Evolutionary conservation across 1,140 invertebrate species (phyloP).

Genomic region (Nephila pilipes): DNA sequence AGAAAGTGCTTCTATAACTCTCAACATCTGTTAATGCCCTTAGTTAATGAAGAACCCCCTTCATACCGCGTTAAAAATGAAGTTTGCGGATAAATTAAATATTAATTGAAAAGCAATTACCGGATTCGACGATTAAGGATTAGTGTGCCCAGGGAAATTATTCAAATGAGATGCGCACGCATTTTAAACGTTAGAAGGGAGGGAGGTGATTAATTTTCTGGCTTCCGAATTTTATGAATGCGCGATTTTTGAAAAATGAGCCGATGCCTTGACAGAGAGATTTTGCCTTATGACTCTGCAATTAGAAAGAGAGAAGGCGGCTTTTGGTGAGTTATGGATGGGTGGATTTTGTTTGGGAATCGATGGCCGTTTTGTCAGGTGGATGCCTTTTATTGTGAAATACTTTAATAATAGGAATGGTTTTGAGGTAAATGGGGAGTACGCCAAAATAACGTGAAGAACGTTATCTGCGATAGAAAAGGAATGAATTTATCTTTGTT

Average conservation of each 20-base stretch:
- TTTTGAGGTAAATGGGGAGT: too few relatives aligned
- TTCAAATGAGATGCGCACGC: constrained; percentile 68
- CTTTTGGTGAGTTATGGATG: too few relatives aligned
- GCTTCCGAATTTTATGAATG: constrained; percentile 59
- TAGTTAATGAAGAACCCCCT: constrained; percentile 41
- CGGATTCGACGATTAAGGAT: constrained; percentile 56
- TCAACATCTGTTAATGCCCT: constrained; percentile 55
- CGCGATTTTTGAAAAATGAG: constrained; percentile 59
- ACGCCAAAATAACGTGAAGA: too few relatives aligned
- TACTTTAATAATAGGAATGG: too few relatives aligned
- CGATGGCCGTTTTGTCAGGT: too few relatives aligned
- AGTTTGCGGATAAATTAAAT: constrained; percentile 70
- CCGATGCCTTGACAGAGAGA: background rate
- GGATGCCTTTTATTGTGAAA: too few relatives aligned
- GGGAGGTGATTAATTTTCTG: constrained; percentile 61
- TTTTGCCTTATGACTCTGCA: background rate
- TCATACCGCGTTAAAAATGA: constrained; percentile 46
- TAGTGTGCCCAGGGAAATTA: constrained; percentile 56
- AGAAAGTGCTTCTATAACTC: constrained; percentile 38
- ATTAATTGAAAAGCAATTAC: constrained; percentile 74
- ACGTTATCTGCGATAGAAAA: too few relatives aligned
- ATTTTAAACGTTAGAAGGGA: background rate
- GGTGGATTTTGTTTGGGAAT: too few relatives aligned
- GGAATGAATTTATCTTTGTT: too few relatives aligned
- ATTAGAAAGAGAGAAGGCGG: background rate